These are phyloP conservation scores for Furcula furcula DNA, from an alignment of 2,888 invertebrate species.

Conservation along the genomic window DNA sequence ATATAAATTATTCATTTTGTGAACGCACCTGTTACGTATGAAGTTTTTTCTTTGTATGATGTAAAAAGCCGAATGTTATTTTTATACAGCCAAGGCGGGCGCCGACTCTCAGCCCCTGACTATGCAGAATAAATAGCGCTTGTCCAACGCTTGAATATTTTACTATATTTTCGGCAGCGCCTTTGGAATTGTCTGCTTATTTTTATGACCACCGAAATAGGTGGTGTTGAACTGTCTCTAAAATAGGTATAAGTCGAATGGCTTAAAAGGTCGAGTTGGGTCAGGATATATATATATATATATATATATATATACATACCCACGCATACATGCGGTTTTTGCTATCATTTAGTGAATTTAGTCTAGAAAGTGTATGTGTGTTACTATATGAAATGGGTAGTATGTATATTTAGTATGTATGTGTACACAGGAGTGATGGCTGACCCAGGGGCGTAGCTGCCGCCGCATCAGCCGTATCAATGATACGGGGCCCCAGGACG, in stretches of 20 bases:
- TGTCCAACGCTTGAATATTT: slow-evolving; percentile 2
- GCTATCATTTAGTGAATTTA: too few relatives aligned
- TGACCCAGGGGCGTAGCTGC: too few relatives aligned
- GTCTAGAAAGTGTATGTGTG: too few relatives aligned
- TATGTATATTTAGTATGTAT: too few relatives aligned
- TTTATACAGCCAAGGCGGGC: slow-evolving; percentile 4
- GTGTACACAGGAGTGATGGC: too few relatives aligned
- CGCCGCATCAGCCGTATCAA: too few relatives aligned
- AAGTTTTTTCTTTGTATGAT: slow-evolving; percentile 1
- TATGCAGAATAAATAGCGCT: slow-evolving; percentile 3
- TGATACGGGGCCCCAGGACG: too few relatives aligned
- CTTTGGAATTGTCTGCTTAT: slow-evolving; percentile 3
- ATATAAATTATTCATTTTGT: slow-evolving; percentile 13
- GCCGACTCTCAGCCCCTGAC: slow-evolving; percentile 13
- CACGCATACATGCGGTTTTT: too few relatives aligned
- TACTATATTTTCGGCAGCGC: slow-evolving; percentile 6
- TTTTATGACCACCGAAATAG: not conserved
- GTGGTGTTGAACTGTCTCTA: not conserved
- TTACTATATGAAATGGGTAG: too few relatives aligned
- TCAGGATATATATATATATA: too few relatives aligned
- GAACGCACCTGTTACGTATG: slow-evolving; percentile 13
- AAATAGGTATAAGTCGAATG: not conserved
- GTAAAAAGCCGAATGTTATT: slow-evolving; percentile 11
- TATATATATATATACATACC: too few relatives aligned
- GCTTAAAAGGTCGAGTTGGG: too few relatives aligned